phyloP scores from a whole-genome alignment of 92 coral and sea anemone genomes.

The Palythoa grandiflora region DNA sequence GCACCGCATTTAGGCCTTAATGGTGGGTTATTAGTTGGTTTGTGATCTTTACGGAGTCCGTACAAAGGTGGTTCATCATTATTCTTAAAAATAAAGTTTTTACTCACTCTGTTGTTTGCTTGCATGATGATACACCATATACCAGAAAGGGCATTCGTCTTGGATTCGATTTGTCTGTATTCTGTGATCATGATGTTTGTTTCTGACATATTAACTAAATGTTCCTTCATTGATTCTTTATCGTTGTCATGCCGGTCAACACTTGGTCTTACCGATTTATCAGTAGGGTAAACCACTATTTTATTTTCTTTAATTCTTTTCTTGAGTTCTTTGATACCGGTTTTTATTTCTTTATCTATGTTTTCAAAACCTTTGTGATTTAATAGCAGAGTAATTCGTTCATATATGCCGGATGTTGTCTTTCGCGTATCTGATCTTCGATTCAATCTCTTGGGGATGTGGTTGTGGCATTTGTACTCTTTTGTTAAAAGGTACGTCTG shows the following conservation, averaged over 20 bases:
- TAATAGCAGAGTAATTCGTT: background rate
- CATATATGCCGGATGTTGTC: background rate
- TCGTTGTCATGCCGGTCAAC: background rate
- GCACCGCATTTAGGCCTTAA: background rate
- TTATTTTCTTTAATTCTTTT: conserved; percentile 11
- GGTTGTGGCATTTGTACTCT: conserved; percentile 3
- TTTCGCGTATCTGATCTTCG: conserved; percentile 18
- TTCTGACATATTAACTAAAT: conserved; percentile 4
- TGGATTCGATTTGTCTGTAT: background rate
- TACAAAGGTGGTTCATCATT: background rate
- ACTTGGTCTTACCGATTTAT: conserved; percentile 17
- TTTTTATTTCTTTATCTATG: conserved; percentile 10
- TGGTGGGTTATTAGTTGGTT: background rate
- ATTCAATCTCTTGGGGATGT: background rate
- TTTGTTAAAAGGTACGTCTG: background rate
- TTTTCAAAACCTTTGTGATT: conserved; percentile 21
- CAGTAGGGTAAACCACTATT: conserved; percentile 12
- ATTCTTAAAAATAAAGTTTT: no score
- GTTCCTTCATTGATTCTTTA: conserved; percentile 3
- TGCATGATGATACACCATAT: background rate
- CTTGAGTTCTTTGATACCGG: conserved; percentile 22
- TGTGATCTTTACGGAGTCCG: conserved; percentile 2
- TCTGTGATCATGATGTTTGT: background rate
- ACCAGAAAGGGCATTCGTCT: background rate
- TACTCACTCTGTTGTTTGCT: background rate